Evolutionary conservation across 2,888 invertebrate genomes (phyloP).

Genomic region (Syrphus vitripennis): DNA sequence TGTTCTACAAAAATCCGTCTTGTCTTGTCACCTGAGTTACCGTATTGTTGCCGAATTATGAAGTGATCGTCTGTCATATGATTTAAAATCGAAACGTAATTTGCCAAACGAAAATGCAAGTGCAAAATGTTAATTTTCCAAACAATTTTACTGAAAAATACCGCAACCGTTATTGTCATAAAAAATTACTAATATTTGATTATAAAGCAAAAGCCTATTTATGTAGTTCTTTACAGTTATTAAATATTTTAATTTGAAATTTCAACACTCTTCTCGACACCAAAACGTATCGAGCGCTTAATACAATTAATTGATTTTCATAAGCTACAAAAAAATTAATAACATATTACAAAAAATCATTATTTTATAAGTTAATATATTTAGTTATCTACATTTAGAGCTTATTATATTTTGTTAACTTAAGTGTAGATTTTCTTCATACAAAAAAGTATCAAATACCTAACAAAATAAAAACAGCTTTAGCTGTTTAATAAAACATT

Average conservation of each 20-base stretch:
- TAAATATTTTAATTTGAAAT: neutral
- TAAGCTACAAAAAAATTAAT: neutral
- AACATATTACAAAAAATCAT: neutral
- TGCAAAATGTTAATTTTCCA: too few species aligned
- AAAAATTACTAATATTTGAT: too few species aligned
- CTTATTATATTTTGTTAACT: neutral
- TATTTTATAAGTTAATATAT: neutral
- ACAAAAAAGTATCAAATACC: neutral
- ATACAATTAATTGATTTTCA: constrained; percentile 2
- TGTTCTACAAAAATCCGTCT: too few species aligned
- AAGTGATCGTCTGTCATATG: too few species aligned
- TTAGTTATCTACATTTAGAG: neutral
- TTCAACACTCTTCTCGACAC: constrained; percentile 45
- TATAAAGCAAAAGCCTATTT: too few species aligned
- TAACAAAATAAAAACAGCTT: neutral
- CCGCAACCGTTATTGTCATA: too few species aligned
- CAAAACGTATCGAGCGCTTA: constrained; percentile 54
- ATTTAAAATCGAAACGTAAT: too few species aligned
- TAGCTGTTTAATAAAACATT: constrained; percentile 1
- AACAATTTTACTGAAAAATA: too few species aligned
- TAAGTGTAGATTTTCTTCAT: neutral
- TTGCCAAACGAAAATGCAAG: too few species aligned
- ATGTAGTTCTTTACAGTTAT: neutral
- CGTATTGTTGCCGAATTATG: too few species aligned
- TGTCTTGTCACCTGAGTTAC: too few species aligned